Base-by-base conservation (phyloP, 2,888 invertebrate species). In the Epinotia bilunana region DNA sequence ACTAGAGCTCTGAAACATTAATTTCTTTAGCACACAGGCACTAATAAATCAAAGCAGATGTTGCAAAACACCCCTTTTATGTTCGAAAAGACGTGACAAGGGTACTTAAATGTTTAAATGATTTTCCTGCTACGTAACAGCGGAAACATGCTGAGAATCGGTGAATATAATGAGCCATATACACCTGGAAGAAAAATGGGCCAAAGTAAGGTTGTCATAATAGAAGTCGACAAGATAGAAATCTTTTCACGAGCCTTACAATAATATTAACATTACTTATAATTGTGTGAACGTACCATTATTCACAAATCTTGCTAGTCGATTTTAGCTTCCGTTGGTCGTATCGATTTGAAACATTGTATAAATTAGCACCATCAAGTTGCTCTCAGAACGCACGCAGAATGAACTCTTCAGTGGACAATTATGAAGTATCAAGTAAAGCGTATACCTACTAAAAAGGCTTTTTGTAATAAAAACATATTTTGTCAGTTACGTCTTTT, bases 31-130 rank as follows among this genome's bases (percentile, higher is more conserved):
- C 58, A 33, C 28, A 58, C 39, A 39, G 39, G 16, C n/a, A 46
- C 46, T 58, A 67, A 61, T 73, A 73, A 68, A 68, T 73, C 73
- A 73, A 60, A 73, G 18, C 55, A 20, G 53, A 64, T 61, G 46
- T 33, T 65, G 39, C 68, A 53, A 73, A 73, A 73, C 55, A 73
- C 61, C 55, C 73, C 73, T 68, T 68, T 61, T 73, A 43, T 58
- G 73, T 61, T 55, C 9, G 20, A 58, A 16, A 33, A 28, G 3
- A 67, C 73, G 73, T 55, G 73, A 68, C 53, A 46, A 9, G 73
- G 60, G 58, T 73, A n/a, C 28, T 16, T 43, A 60, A 53, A 73
- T 23, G 61, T 61, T 39, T 55, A 39, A 46, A 53, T 55, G 53
- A 53, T 53, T 73, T 67, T 67, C 60, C 68, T 73, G 23, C 33